These are phyloP conservation scores for Hymenochirus boettgeri DNA, from an alignment of 2,113 vertebrate genomes.

Conservation along the genomic window DNA sequence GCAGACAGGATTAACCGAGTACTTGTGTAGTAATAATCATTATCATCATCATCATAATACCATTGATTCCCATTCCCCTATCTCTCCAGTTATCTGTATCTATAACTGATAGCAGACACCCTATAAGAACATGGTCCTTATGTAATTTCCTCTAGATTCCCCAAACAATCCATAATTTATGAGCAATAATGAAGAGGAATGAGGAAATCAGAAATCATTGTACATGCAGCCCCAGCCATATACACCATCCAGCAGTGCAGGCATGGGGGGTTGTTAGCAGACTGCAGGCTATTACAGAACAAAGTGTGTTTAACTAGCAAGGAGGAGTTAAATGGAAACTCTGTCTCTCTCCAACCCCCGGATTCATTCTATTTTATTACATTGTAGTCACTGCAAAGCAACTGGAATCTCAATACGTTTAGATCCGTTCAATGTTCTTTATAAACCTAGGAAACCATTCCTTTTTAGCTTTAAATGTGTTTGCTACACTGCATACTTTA, in stretches of 20 bases:
- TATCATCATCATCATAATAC: too few species aligned
- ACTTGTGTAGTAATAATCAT: too few species aligned
- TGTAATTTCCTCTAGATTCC: too few species aligned
- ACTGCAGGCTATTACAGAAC: conserved; percentile 39
- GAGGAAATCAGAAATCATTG: too few species aligned
- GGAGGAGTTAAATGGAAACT: conserved; percentile 31
- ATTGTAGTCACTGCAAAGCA: conserved; percentile 25
- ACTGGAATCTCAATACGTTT: conserved; percentile 29
- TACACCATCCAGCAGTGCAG: conserved; percentile 5
- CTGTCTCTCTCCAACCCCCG: conserved; percentile 27
- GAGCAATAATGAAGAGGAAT: too few species aligned
- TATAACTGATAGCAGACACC: too few species aligned
- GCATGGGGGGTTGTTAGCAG: conserved; percentile 3
- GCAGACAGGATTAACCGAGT: too few species aligned
- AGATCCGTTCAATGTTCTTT: conserved; percentile 28
- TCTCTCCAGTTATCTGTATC: too few species aligned
- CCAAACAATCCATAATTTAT: too few species aligned
- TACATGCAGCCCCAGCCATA: too few species aligned
- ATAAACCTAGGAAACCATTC: conserved; percentile 39
- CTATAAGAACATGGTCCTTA: too few species aligned
- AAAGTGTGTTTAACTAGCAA: conserved; percentile 38
- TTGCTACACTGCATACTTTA: conserved; percentile 18
- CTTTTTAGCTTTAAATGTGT: conserved; percentile 32
- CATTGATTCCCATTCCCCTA: too few species aligned
- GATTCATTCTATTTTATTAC: conserved; percentile 41